These are phyloP conservation scores for Drosophila quadrilineata DNA, from an alignment of 1,140 invertebrate species.

Conservation along the genomic window DNA sequence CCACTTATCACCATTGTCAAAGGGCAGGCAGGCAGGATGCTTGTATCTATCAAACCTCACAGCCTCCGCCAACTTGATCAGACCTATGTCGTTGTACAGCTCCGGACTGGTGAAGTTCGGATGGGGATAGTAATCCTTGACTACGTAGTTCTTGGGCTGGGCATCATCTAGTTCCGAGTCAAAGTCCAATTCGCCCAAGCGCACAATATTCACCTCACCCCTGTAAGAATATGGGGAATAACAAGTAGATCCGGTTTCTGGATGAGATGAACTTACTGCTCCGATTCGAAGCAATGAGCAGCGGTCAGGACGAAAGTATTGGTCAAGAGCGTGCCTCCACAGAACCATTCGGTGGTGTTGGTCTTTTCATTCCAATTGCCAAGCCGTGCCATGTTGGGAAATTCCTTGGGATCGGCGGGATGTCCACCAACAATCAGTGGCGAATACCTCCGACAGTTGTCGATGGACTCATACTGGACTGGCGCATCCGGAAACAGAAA, in stretches of 20 bases:
- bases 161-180: conserved; percentile 53
- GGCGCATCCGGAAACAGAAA: conserved; percentile 51
- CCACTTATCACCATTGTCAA: conserved; percentile 24
- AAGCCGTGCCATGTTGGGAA: conserved; percentile 79
- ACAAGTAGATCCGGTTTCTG: neutral
- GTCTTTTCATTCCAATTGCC: conserved; percentile 31
- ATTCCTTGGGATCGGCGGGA: conserved; percentile 74
- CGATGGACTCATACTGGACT: conserved; percentile 32
- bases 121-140: conserved; percentile 44
- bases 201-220: conserved; percentile 62
- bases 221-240: conserved; percentile 18
- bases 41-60: conserved; percentile 62
- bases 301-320: conserved; percentile 78
- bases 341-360: conserved; percentile 61
- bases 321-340: conserved; percentile 80
- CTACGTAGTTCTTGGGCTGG: conserved; percentile 51
- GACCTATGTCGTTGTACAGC: conserved; percentile 69
- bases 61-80: conserved; percentile 48
- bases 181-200: conserved; percentile 69
- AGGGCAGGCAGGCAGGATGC: conserved; percentile 72
- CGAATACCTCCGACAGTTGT: conserved; percentile 52
- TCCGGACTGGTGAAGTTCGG: conserved; percentile 45
- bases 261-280: conserved; percentile 38
- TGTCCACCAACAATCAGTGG: conserved; percentile 65
- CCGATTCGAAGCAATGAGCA: conserved; percentile 76